phyloP scores from a whole-genome alignment of 2,797 vertebrate genomes.

The Erethizon dorsatum region DNA sequence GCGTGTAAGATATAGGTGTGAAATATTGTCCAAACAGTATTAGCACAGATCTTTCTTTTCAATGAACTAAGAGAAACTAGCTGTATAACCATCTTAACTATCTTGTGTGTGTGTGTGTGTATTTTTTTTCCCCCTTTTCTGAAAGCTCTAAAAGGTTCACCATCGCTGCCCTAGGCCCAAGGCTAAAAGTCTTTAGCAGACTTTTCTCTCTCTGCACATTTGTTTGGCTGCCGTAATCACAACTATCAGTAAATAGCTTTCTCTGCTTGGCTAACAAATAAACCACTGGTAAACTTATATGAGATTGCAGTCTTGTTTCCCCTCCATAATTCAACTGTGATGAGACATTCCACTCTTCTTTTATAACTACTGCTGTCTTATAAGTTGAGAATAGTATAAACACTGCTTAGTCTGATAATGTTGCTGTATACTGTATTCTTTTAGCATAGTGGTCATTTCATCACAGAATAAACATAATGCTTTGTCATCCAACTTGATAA shows the following conservation, averaged over 20 bases:
- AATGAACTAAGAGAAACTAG: background rate
- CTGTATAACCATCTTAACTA: background rate
- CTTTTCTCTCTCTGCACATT: slow-evolving; percentile 39
- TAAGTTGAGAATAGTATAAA: background rate
- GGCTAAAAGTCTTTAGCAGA: background rate
- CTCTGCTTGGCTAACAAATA: slow-evolving; percentile 22
- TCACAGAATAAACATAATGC: background rate
- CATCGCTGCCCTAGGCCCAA: background rate
- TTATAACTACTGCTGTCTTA: slow-evolving; percentile 9
- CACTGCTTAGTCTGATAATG: background rate
- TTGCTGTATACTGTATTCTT: background rate
- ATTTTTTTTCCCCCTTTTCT: background rate
- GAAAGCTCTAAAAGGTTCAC: background rate
- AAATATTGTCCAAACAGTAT: background rate
- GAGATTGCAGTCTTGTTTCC: background rate
- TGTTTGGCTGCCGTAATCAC: slow-evolving; percentile 39
- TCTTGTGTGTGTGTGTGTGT: background rate
- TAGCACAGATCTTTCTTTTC: background rate
- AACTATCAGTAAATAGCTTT: background rate
- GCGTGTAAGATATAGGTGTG: background rate
- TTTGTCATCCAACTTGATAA: slow-evolving; percentile 47
- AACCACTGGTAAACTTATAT: background rate
- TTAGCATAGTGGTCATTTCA: background rate
- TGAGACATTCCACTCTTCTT: slow-evolving; percentile 24
- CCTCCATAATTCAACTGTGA: slow-evolving; percentile 18